Conservation (phyloP, 2,113 vertebrate genomes). For the Chrysochloris asiatica region DNA sequence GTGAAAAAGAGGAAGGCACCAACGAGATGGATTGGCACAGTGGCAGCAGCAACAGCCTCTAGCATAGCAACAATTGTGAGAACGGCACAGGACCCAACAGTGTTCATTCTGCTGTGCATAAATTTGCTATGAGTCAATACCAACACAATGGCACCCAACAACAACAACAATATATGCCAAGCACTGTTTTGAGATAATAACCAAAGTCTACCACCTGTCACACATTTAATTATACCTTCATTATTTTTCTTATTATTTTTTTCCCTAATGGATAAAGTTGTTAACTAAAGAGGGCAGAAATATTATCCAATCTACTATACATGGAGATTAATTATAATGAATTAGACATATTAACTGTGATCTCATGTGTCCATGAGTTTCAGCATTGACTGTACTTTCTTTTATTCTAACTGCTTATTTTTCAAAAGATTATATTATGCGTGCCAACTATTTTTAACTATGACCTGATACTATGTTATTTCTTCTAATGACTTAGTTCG, state of each 20-base stretch:
- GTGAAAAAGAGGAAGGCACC: no score
- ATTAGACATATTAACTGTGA: neutral
- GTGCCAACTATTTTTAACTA: neutral
- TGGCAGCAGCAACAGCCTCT: no score
- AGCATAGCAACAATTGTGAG: no score
- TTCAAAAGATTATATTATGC: neutral
- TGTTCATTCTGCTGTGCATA: no score
- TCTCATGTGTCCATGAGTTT: neutral
- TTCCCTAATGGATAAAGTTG: neutral
- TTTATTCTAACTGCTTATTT: neutral
- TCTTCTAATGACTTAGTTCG: neutral
- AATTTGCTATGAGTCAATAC: no score
- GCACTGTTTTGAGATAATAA: neutral
- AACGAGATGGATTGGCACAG: no score
- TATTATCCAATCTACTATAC: neutral
- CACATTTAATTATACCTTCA: neutral
- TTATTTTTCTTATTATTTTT: neutral
- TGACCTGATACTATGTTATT: neutral
- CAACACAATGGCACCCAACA: no score
- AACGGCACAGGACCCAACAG: no score
- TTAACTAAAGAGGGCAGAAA: neutral
- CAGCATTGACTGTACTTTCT: neutral
- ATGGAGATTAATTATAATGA: neutral
- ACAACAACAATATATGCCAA: neutral
- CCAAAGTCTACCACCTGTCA: neutral